Base-by-base conservation (phyloP, 2,113 vertebrate genomes). In the Nycticorax nycticorax region DNA sequence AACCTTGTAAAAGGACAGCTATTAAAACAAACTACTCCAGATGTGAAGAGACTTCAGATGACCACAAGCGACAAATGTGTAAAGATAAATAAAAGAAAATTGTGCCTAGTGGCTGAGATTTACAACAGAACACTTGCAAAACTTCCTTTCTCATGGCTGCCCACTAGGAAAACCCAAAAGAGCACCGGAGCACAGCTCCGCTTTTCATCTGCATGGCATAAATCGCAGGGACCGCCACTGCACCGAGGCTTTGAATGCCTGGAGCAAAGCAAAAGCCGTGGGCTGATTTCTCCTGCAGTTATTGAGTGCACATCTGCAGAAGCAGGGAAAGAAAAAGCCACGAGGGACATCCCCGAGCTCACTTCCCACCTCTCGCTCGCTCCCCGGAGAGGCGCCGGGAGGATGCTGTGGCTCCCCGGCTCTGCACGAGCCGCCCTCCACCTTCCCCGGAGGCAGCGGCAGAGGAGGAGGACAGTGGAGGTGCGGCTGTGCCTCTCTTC, bases 371-470 rank as follows among this genome's bases (percentile, higher is more conserved):
- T 0, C 52, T 82, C 1, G 4, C 53, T 57, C 1, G 0, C 14
- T 73, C 66, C 53, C 41, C 1, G 3, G 59, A 24, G 59, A 28
- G 24, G 66, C 0, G 1, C 0, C 1, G 26, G 23, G 57, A 57
- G 13, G 55, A 69, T 52, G 63, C 41, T 35, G 48, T 2, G 4
- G 26, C 10, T 50, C n/a, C 14, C 55, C 1, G 0, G 32, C 37
- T 66, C 33, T 12, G 33, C 8, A 4, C 0, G 0, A 84, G 45
- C 45, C 1, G 0, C 11, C 1, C 3, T 6, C 41, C 5, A 0
- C 62, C 41, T 32, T 37, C 16, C 28, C 37, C 1, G 0, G 17
- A 30, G 45, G 37, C 67, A 15, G 26, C 2, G 2, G 23, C 27
- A n/a, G 19, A 1, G 3, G 48, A 64, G 28, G 37, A 53, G 43